A percentile compares a stretch with the other conserved stretches of the same genome.
phyloP scores from a whole-genome alignment of 2,113 vertebrate genomes.

The Cephalopholis sonnerati region DNA sequence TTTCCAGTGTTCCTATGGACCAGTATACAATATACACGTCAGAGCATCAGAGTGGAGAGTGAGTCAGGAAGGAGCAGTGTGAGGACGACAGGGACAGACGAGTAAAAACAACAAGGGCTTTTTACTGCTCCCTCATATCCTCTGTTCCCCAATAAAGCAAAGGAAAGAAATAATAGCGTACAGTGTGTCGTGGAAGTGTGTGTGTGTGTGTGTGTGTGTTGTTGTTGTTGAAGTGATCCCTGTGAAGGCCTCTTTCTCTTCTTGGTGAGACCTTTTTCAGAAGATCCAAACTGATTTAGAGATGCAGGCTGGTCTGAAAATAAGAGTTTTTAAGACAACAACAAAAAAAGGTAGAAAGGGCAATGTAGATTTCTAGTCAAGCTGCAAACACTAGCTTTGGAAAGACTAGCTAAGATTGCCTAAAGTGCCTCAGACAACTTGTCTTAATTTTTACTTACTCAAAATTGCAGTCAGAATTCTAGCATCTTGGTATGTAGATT shows the following conservation, averaged over 20 bases:
- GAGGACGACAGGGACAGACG: background rate
- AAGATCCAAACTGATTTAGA: background rate
- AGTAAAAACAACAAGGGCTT: background rate
- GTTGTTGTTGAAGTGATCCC: background rate
- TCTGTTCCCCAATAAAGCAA: conserved; percentile 1
- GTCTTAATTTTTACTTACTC: background rate
- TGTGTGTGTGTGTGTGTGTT: no score
- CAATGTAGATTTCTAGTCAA: background rate
- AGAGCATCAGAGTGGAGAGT: conserved; percentile 8
- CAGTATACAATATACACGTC: background rate
- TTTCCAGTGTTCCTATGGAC: background rate
- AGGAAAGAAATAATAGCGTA: background rate
- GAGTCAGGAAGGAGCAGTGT: background rate
- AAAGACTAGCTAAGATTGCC: background rate
- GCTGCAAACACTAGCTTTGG: background rate
- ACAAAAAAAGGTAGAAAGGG: background rate
- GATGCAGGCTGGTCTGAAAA: background rate
- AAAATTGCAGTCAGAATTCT: background rate
- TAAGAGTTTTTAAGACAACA: background rate
- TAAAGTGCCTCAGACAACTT: background rate
- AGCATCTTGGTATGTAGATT: background rate
- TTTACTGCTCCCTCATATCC: conserved; percentile 19
- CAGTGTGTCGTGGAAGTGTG: conserved; percentile 2
- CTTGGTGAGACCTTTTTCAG: background rate
- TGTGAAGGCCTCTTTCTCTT: background rate